A percentile compares a stretch with the other conserved stretches of the same genome.
Conservation (phyloP, 2,113 vertebrate genomes). For the Bothrops jararaca region DNA sequence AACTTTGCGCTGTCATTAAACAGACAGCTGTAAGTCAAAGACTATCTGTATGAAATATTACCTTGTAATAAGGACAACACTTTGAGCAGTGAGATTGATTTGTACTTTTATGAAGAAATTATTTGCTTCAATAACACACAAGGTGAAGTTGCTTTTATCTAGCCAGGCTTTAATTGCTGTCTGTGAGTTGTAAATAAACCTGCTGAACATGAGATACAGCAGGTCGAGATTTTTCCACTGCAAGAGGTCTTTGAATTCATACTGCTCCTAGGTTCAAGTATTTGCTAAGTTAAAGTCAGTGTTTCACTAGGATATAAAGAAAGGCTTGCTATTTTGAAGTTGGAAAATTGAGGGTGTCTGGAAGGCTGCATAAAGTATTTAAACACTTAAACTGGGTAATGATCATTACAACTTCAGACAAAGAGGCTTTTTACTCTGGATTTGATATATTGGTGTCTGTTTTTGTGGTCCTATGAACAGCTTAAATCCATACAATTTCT, state of each 20-base stretch:
- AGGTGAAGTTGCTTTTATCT: neutral
- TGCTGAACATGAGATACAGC: conserved; percentile 20
- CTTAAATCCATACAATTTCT: neutral
- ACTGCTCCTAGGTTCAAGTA: conserved; percentile 6
- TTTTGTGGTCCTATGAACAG: neutral
- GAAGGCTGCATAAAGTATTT: neutral
- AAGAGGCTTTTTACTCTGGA: neutral
- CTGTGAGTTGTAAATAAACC: conserved; percentile 17
- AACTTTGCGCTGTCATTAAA: neutral
- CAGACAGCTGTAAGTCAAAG: neutral
- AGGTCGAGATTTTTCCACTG: conserved; percentile 36
- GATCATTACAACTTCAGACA: neutral
- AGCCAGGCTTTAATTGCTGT: conserved; percentile 13
- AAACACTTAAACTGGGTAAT: neutral
- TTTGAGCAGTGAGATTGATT: conserved; percentile 37
- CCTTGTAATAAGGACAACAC: conserved; percentile 48
- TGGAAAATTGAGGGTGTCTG: neutral
- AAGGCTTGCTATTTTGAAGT: conserved; percentile 14
- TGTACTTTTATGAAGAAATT: conserved; percentile 36
- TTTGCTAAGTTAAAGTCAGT: neutral
- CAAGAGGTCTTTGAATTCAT: conserved; percentile 3
- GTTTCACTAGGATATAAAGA: conserved; percentile 25
- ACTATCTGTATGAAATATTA: conserved; percentile 35
- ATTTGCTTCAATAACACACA: conserved; percentile 11
- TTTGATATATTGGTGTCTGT: neutral